phyloP scores from a whole-genome alignment of 2,797 vertebrate genomes.

The Danio kyathit region DNA sequence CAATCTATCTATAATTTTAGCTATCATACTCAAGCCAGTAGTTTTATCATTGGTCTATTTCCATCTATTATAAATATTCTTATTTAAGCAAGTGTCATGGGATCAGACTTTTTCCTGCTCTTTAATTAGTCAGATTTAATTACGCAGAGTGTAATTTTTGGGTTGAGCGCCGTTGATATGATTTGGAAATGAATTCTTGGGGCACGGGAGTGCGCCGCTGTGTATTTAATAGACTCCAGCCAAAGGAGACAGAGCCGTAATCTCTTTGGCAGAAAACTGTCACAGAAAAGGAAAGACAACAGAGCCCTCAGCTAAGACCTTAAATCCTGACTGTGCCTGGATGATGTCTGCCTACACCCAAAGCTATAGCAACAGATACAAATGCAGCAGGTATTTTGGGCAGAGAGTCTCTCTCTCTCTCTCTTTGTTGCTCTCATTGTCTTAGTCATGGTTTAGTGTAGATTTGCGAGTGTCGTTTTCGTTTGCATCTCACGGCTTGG shows the following conservation, averaged over 20 bases:
- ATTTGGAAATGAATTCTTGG: slow-evolving; percentile 67
- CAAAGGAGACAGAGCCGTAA: slow-evolving; percentile 38
- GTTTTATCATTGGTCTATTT: not conserved
- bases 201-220: slow-evolving; percentile 21
- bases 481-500: slow-evolving; percentile 22
- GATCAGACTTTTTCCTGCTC: slow-evolving; percentile 70
- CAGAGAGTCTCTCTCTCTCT: slow-evolving; percentile 7
- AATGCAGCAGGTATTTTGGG: slow-evolving; percentile 20
- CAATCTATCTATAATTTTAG: not conserved
- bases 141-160: slow-evolving; percentile 77
- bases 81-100: slow-evolving; percentile 73
- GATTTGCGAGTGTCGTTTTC: slow-evolving; percentile 49
- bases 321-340: slow-evolving; percentile 36
- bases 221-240: slow-evolving; percentile 54
- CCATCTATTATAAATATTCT: slow-evolving; percentile 13
- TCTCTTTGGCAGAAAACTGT: slow-evolving; percentile 43
- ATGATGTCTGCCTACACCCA: slow-evolving; percentile 35
- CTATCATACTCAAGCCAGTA: not conserved
- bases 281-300: slow-evolving; percentile 42
- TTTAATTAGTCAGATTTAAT: slow-evolving; percentile 82
- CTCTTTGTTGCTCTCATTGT: slow-evolving; percentile 1
- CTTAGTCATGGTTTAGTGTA: slow-evolving; percentile 39
- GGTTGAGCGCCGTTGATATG: slow-evolving; percentile 69
- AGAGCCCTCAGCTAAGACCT: slow-evolving; percentile 31
- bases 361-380: slow-evolving; percentile 14